phyloP scores from a whole-genome alignment of 2,797 vertebrate genomes.

The Cercopithecus petaurista region DNA sequence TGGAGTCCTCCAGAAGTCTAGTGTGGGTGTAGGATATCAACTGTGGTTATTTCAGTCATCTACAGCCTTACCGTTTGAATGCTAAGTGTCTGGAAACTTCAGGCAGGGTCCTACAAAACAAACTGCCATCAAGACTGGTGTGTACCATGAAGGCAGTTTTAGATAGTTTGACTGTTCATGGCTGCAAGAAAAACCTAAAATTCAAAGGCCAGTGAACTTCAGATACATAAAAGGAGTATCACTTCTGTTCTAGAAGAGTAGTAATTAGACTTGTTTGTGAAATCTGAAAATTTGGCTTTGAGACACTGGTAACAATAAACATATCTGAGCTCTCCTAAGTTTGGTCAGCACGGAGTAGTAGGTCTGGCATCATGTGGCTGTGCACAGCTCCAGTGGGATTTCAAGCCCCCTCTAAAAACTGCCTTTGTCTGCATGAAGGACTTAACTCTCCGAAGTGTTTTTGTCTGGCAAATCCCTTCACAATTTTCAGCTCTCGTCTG shows the following conservation, averaged over 20 bases:
- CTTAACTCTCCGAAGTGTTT: neutral
- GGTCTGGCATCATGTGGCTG: neutral
- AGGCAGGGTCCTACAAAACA: neutral
- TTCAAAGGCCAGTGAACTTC: neutral
- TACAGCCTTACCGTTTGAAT: neutral
- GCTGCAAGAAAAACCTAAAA: neutral
- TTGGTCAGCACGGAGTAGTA: neutral
- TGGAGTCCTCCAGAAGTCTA: neutral
- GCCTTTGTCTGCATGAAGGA: neutral
- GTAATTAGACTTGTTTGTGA: neutral
- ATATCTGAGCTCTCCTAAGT: neutral
- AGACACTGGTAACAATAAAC: neutral
- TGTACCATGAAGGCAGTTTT: neutral
- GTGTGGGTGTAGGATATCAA: neutral
- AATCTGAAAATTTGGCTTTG: neutral
- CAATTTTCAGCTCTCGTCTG: neutral
- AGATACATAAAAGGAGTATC: neutral
- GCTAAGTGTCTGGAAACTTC: neutral
- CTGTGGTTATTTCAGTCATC: neutral
- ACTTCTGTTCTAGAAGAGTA: neutral
- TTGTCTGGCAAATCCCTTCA: neutral
- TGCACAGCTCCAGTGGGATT: accelerated
- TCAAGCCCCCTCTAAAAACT: neutral
- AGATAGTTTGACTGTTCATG: neutral
- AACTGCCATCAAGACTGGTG: neutral